Evolutionary conservation across 2,797 vertebrate species (phyloP).

Genomic region (Chelmon rostratus): DNA sequence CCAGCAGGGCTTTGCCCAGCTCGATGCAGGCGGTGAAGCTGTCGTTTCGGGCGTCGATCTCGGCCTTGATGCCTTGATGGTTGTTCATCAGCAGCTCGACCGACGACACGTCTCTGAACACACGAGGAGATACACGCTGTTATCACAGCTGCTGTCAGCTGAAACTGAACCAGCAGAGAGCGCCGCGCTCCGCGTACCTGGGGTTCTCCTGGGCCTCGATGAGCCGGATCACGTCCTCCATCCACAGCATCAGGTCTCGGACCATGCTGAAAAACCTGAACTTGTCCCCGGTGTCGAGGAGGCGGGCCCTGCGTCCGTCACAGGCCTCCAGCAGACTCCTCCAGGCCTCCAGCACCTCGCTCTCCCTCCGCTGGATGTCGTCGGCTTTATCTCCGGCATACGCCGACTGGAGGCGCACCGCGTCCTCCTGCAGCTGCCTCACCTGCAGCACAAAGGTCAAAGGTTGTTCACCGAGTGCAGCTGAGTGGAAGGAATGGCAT

Average conservation of each 20-base stretch:
- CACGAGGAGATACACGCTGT: not conserved
- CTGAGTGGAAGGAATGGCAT: not conserved
- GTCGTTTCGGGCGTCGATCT: constrained; percentile 97
- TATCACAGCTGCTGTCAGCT: not conserved
- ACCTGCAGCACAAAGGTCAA: constrained; percentile 83
- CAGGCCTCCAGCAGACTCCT: constrained; percentile 92
- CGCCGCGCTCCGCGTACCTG: constrained; percentile 81
- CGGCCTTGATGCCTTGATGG: constrained; percentile 98
- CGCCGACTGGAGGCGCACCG: constrained; percentile 93
- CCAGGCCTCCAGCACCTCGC: constrained; percentile 94
- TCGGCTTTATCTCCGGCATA: constrained; percentile 97
- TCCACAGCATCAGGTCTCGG: constrained; percentile 98
- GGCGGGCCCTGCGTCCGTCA: constrained; percentile 89
- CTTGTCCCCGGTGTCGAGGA: constrained; percentile 93
- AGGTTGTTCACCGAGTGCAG: not conserved
- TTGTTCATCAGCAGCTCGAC: constrained; percentile 99
- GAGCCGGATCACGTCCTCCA: constrained; percentile 97
- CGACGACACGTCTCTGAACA: constrained; percentile 92
- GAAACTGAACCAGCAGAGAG: rapidly evolving
- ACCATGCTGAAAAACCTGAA: constrained; percentile 98
- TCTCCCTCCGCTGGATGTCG: constrained; percentile 95
- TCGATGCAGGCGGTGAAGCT: constrained; percentile 97
- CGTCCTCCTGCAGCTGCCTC: constrained; percentile 95
- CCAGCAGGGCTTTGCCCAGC: constrained; percentile 95
- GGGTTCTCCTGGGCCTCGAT: constrained; percentile 97